Evolutionary conservation across 1,140 invertebrate genomes (phyloP), one percentile per base, ranked within the genome.

Genomic region (Drosophila willistoni): DNA sequence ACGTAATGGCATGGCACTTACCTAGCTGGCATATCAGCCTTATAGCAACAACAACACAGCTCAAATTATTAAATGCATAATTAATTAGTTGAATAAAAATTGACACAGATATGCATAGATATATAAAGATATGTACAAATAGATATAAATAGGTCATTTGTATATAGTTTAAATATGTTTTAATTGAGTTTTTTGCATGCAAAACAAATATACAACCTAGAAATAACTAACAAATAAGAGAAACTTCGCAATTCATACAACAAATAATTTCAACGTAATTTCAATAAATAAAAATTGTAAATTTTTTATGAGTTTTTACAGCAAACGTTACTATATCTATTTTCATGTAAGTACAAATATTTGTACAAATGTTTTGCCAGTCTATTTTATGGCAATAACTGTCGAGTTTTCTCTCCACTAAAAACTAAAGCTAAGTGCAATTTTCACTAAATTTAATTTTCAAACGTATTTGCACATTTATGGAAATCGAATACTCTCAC

Each of bases 1-100:
- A n/a, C 54, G 47, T 63, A 36, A 42, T 47, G 57, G 51, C 54
- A 44, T 51, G 65, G 64, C 77, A 71, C 81, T 85, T 85, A 84
- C 77, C 70, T 56, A 69, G 67, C 68, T 77, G 63, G 57, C 77
- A 85, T 62, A 77, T 66, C 73, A 41, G 44, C 19, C 19, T 22
- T 51, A 51, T 51, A 68, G 56, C 70, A 42, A 41, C 51, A 79
- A 71, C 74, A 62, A 44, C 47, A 36, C n/a, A 10, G 5, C 17
- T 29, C 6, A 39, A 42, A 17, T 25, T 29, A 51, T 60, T 29
- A 29, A 44, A 51, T 36, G 34, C 44, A 42, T 29, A 65, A 54
- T 36, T 34, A 63, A 75, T 63, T 47, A 60, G 51, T 63, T 62
- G 25, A 12, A 12, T 36, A 19, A 19, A 59, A 19, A 41, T 42